Base-by-base conservation (phyloP, 1,140 invertebrate genomes). In the Philaenus spumarius region DNA sequence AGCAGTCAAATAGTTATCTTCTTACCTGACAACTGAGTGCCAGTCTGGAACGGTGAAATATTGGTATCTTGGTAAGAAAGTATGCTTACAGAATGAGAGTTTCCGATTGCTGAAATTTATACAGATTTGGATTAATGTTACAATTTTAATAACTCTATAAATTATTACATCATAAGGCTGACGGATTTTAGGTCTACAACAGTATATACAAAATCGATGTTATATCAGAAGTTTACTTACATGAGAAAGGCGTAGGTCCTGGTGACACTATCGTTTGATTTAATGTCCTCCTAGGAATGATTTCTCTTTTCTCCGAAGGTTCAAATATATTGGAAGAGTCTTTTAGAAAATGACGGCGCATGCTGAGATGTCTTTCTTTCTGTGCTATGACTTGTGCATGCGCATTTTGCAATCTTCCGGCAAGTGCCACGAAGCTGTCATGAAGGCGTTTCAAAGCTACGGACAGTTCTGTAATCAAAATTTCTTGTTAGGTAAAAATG, bases 351-450 rank as follows among this genome's bases (percentile, higher is more conserved):
- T 89, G 84, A 67, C 86, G 88, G 17, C 89, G 72, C 40, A 91
- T 80, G 66, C 87, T 89, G 0, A 91, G 71, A 69, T 89, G 93
- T 47, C 89, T 84, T 61, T 90, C 87, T 71, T 93, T 93, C 67
- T 90, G 87, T 4, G 81, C 79, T 64, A 87, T 82, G 0, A 81
- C 76, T 61, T 76, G 71, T 69, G 73, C 73, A 71, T 94, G 90
- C 1, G 92, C 80, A 1, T 83, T 81, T 65, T 94, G 90, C 19
- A 94, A 68, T 52, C 86, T 82, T 0, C 89, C 90, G 46, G 92
- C 92, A 56, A 94, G 74, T 2, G 89, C 86, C 17, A 94, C 82
- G 60, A 94, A 84, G 2, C 87, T 87, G 68, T 92, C 89, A 66
- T 94, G 88, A 47, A 93, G 79, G 65, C 88, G 84, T 47, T 80